These are phyloP conservation scores for Macrosiphum euphorbiae DNA, from an alignment of 2,888 invertebrate genomes.

Conservation along the genomic window DNA sequence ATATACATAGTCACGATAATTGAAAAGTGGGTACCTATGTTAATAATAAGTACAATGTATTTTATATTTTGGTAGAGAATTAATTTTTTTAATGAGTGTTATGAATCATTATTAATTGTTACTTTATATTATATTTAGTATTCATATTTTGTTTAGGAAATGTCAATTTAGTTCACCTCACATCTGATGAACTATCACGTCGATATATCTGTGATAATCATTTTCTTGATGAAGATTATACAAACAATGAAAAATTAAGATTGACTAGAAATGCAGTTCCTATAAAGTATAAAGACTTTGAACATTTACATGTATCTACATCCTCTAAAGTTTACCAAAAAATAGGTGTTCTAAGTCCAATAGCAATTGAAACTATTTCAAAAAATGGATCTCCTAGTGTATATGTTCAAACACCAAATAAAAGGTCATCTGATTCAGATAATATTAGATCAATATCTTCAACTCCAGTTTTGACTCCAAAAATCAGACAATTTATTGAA, in stretches of 20 bases:
- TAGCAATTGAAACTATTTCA: not conserved
- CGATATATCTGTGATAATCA: slow-evolving; percentile 5
- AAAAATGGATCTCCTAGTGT: not conserved
- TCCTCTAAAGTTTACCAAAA: not conserved
- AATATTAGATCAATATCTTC: slow-evolving; percentile 9
- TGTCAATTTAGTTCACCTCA: not conserved
- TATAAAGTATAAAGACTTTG: not conserved
- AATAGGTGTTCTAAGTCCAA: slow-evolving; percentile 8
- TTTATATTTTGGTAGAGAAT: too few species aligned
- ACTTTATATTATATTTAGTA: too few species aligned
- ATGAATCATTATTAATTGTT: too few species aligned
- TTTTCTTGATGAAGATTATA: not conserved
- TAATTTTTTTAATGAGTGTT: too few species aligned
- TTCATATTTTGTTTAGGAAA: not conserved
- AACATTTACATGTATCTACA: slow-evolving; percentile 26
- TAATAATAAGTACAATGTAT: too few species aligned
- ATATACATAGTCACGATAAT: too few species aligned
- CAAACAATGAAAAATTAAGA: not conserved
- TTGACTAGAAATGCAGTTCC: not conserved
- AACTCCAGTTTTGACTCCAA: slow-evolving; percentile 21
- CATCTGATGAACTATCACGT: not conserved
- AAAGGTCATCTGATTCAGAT: not conserved
- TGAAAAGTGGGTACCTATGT: too few species aligned
- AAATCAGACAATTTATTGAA: slow-evolving; percentile 36
- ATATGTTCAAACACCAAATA: slow-evolving; percentile 26